Base-by-base conservation (phyloP, 2,888 invertebrate genomes). In the Nomada goodeniana region DNA sequence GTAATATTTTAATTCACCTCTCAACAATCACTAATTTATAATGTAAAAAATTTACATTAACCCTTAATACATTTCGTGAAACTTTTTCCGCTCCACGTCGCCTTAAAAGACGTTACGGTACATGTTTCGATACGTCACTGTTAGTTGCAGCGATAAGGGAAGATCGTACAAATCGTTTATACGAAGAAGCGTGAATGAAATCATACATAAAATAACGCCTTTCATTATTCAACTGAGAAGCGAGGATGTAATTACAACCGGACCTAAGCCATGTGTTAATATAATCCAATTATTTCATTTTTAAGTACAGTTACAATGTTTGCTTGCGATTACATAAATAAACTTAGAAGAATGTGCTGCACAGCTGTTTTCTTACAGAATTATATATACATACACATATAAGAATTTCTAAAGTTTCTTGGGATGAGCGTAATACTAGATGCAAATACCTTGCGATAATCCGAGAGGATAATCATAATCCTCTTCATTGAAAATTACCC, bases 101-200 rank as follows among this genome's bases (percentile, higher is more conserved):
- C 52, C 59, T 29, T 55, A 9, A 42, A 4, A 50, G 10, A 20
- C 23, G 77, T 69, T 63, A 61, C 23, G 53, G 47, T 47, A 53
- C 44, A 57, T 52, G 64, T 42, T 42, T 36, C n/a, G 68, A 23
- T 57, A 47, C 72, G 52, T 73, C 36, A 29, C 65, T 83, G 59
- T 81, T 68, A 15, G 44, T 82, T 36, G 76, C n/a, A 68, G 52
- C 63, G 86, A 88, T 86, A 86, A 88, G 57, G 23, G 59, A 67
- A 72, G 61, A 74, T 74, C 47, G 18, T 64, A 23, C 47, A 44
- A 73, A 82, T 84, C 59, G 69, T 36, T 77, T 65, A 64, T 70
- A 67, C 52, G 63, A 59, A 29, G 18, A 10, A 50, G 60, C 59
- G 63, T 83, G 82, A 88, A 80, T 88, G 83, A 83, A 76, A 75